phyloP scores from a whole-genome alignment of 2,888 invertebrate species.

The Ypsolopha sequella region DNA sequence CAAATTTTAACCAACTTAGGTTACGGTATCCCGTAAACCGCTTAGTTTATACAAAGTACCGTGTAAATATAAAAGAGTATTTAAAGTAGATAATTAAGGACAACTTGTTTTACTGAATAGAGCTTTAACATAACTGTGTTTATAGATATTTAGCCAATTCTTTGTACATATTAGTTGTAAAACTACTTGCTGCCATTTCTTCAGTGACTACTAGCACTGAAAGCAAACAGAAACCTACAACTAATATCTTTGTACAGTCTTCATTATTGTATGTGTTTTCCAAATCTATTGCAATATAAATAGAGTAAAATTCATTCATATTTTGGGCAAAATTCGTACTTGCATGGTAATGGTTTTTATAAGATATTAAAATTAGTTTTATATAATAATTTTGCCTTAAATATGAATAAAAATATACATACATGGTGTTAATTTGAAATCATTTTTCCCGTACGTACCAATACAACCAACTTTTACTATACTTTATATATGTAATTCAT shows the following conservation, averaged over 20 bases:
- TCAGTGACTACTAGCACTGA: not conserved
- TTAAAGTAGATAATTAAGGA: conserved; percentile 19
- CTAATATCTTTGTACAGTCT: not conserved
- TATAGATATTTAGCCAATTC: conserved; percentile 5
- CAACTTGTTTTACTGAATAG: conserved; percentile 18
- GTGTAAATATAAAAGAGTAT: conserved; percentile 31
- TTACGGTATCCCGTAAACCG: no score
- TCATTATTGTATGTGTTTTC: not conserved
- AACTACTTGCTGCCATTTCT: conserved; percentile 49
- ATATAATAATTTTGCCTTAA: no score
- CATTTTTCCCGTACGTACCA: no score
- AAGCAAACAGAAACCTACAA: not conserved
- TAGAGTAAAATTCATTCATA: not conserved
- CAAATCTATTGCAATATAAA: not conserved
- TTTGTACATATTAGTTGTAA: conserved; percentile 12
- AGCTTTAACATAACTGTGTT: conserved; percentile 1
- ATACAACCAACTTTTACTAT: no score
- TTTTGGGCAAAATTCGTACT: not conserved
- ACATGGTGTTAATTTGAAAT: no score
- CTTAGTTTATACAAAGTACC: no score
- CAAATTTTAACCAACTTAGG: no score
- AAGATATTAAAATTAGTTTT: no score
- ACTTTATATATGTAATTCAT: no score
- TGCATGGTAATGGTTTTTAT: no score
- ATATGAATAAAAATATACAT: no score